Conservation (phyloP, 1,140 invertebrate genomes). For the Adoxophyes honmai region DNA sequence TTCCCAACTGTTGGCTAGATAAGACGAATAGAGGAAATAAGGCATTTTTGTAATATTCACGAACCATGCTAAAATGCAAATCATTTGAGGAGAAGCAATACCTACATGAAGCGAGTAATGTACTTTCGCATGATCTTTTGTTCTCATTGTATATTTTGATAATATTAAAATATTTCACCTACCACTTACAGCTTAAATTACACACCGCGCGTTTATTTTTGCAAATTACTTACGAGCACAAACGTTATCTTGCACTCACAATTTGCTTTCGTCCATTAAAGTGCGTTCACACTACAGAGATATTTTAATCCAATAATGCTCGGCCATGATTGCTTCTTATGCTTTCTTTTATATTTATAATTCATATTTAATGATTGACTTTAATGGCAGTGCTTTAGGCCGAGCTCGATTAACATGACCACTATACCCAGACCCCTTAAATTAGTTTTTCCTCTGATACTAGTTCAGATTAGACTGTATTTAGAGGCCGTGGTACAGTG, state of each 20-base stretch:
- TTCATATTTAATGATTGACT: slow-evolving; percentile 72
- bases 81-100: too few species aligned
- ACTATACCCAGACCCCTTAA: slow-evolving; percentile 32
- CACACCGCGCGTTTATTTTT: not conserved
- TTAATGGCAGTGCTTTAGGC: slow-evolving; percentile 63
- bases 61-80: too few species aligned
- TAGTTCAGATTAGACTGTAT: slow-evolving; percentile 5
- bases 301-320: slow-evolving; percentile 68
- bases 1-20: too few species aligned
- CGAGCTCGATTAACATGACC: slow-evolving; percentile 28
- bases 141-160: not conserved
- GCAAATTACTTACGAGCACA: not conserved
- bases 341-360: slow-evolving; percentile 71
- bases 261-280: not conserved
- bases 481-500: slow-evolving; percentile 33
- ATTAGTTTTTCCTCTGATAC: slow-evolving; percentile 21
- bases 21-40: too few species aligned
- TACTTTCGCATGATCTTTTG: too few species aligned
- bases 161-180: not conserved
- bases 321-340: slow-evolving; percentile 62
- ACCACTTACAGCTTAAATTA: not conserved
- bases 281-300: slow-evolving; percentile 31
- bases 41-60: too few species aligned
- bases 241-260: not conserved
- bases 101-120: too few species aligned